phyloP scores from a whole-genome alignment of 2,797 vertebrate genomes.

The Catostomus latipinnis region DNA sequence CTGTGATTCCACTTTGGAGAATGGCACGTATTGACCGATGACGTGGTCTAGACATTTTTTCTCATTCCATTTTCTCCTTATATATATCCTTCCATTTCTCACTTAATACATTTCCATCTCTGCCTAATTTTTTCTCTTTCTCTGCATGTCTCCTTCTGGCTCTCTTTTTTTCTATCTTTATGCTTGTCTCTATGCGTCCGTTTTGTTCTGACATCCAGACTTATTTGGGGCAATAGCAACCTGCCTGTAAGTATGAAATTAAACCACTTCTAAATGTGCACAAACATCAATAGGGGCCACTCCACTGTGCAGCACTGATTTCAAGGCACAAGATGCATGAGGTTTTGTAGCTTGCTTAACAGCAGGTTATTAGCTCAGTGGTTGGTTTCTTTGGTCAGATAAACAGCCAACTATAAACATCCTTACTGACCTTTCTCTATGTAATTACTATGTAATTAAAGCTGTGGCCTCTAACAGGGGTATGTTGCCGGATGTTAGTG shows the following conservation, averaged over 20 bases:
- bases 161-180: not conserved
- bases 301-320: not conserved
- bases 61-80: too few relatives aligned
- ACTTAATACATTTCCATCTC: too few relatives aligned
- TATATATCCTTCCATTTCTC: too few relatives aligned
- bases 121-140: too few relatives aligned
- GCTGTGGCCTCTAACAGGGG: not conserved
- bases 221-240: not conserved
- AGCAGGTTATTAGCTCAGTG: not conserved
- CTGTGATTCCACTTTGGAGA: slow-evolving; percentile 15
- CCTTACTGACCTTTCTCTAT: too few relatives aligned
- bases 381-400: not conserved
- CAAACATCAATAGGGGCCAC: not conserved
- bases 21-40: not conserved
- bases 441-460: slow-evolving; percentile 38
- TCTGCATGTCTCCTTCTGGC: not conserved
- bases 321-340: not conserved
- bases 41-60: not conserved
- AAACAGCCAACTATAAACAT: too few relatives aligned
- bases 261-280: too few relatives aligned
- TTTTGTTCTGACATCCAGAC: not conserved
- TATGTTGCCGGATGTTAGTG: not conserved
- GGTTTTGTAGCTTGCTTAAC: not conserved
- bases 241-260: not conserved
- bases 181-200: not conserved